Base-by-base conservation (phyloP, 2,113 vertebrate species). In the Oncorhynchus mykiss region DNA sequence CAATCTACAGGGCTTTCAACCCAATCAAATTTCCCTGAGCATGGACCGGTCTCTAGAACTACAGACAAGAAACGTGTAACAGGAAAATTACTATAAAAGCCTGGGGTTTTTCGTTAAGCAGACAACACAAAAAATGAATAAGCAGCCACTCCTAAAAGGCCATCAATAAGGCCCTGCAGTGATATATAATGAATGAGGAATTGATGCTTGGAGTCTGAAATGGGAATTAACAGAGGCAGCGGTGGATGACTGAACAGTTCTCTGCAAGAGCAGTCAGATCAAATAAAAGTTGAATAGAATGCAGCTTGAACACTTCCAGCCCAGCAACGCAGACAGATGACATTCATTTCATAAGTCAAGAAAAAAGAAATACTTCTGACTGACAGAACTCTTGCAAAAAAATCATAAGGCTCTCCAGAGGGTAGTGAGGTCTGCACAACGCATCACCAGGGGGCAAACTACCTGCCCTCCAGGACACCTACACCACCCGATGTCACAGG, bases 61-160 rank as follows among this genome's bases (percentile, higher is more conserved):
- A 72, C 39, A 67, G 59, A 22, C 25, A 65, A 75, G 31, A 74
- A 66, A 73, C 31, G 73, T 62, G 70, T 71, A 82, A 77, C 70
- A 25, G 16, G 59, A 86, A 78, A 77, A 29, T 49, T 67, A 79
- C 80, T 75, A 70, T 64, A 12, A 62, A 74, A 74, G 24, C 64
- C n/a, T 11, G 24, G 16, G 25, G 22, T 24, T 68, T 45, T 45
- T 12, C 2, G 3, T 54, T 54, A 54, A 54, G 16, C 51, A 18
- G 51, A 54, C 14, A 11, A 45, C 29, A 48, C 51, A 69, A 70
- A 31, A 62, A 60, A 62, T 48, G 18, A 8, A 48, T n/a, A 45
- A 51, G 67, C 74, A 70, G 67, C 20, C 74, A 60, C 25, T 76
- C 27, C 45, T 49, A 70, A 76, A 69, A 12, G 12, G 29, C 74